Conservation (phyloP, 2,888 invertebrate species). For the Drosophila multiciliata region DNA sequence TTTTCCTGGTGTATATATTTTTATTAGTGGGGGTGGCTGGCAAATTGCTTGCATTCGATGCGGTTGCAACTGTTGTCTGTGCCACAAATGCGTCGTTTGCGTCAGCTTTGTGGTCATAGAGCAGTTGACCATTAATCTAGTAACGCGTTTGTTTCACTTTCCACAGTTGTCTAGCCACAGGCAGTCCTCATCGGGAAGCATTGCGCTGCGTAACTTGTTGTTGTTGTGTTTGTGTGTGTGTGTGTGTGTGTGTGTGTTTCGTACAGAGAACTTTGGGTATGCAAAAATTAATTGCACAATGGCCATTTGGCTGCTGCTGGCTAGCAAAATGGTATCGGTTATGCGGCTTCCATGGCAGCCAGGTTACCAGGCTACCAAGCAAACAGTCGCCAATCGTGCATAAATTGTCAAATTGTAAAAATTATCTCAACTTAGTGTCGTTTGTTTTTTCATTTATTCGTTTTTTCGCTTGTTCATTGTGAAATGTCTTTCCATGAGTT, state of each 20-base stretch:
- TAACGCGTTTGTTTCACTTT: constrained; percentile 50
- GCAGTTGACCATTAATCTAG: constrained; percentile 57
- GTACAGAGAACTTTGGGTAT: constrained; percentile 61
- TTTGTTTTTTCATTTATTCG: constrained; percentile 30
- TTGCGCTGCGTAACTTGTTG: constrained; percentile 62
- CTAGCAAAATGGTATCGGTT: constrained; percentile 18
- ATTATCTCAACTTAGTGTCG: constrained; percentile 78
- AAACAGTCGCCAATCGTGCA: constrained; percentile 70
- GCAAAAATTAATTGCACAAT: constrained; percentile 78
- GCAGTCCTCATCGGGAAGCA: constrained; percentile 76
- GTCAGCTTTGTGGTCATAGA: constrained; percentile 18
- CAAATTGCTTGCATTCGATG: constrained; percentile 24
- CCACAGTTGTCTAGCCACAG: constrained; percentile 52
- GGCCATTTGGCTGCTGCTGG: constrained; percentile 29
- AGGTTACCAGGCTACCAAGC: constrained; percentile 11
- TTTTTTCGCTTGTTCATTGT: constrained; percentile 59
- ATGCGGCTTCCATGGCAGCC: constrained; percentile 10
- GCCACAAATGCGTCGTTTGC: constrained; percentile 19
- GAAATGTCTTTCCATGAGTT: constrained; percentile 74
- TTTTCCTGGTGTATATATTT: constrained; percentile 1
- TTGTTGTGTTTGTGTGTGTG: constrained; percentile 5
- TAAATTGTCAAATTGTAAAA: constrained; percentile 82
- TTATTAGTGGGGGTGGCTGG: constrained; percentile 34
- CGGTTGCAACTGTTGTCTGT: not conserved
- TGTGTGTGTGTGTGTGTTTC: not conserved